A percentile compares a stretch with the other conserved stretches of the same genome.
Evolutionary conservation across 2,888 invertebrate species (phyloP).

Genomic region (Zaprionus lineosus): DNA sequence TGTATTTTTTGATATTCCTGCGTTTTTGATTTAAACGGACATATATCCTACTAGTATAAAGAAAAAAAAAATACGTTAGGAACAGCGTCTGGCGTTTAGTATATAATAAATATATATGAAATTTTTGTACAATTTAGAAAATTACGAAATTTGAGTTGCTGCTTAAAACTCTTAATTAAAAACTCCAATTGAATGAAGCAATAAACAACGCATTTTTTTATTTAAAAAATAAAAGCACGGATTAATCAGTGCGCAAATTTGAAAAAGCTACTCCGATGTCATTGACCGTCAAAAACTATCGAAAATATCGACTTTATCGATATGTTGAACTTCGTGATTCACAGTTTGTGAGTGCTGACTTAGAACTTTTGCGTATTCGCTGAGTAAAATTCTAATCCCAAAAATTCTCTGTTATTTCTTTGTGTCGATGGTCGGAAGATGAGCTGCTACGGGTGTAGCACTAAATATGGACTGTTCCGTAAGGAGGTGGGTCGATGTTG

Average conservation of each 20-base stretch:
- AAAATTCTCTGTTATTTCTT: neutral
- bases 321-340: slow-evolving; percentile 22
- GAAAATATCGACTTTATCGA: slow-evolving; percentile 24
- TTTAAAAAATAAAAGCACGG: too few species aligned
- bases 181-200: too few species aligned
- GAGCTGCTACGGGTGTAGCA: slow-evolving; percentile 89
- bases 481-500: slow-evolving; percentile 87
- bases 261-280: too few species aligned
- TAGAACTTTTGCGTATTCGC: slow-evolving; percentile 15
- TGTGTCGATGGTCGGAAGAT: slow-evolving; percentile 80
- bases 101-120: too few species aligned
- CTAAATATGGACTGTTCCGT: slow-evolving; percentile 88
- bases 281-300: neutral
- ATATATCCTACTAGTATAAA: slow-evolving; percentile 10
- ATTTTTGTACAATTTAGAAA: too few species aligned
- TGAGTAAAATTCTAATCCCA: slow-evolving; percentile 1
- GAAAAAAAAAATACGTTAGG: neutral
- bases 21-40: slow-evolving; percentile 18
- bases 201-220: too few species aligned
- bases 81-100: too few species aligned
- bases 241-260: too few species aligned
- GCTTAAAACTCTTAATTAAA: too few species aligned
- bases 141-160: too few species aligned
- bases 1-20: slow-evolving; percentile 31
- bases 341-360: slow-evolving; percentile 9